Evolutionary conservation across 2,113 vertebrate genomes (phyloP).

Genomic region (Campylomormyrus tamandua): DNA sequence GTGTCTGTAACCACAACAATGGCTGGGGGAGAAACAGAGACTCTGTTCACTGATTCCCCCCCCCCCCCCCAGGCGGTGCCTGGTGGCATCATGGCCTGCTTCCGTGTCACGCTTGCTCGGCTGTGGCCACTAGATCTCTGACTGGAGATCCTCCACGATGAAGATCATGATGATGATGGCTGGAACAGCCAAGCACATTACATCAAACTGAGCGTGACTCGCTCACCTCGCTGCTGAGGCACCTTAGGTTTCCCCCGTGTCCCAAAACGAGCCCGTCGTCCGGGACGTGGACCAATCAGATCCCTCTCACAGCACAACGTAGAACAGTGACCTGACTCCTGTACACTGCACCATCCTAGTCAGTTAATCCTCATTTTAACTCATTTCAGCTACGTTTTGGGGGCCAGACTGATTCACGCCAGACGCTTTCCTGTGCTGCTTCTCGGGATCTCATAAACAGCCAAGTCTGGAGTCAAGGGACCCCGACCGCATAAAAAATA

Average conservation of each 20-base stretch:
- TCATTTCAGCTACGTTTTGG: neutral
- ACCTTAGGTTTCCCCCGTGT: neutral
- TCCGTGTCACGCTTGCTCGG: neutral
- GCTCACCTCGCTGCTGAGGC: neutral
- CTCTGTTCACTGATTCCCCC: neutral
- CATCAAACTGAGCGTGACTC: neutral
- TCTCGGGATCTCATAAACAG: neutral
- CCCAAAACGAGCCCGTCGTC: neutral
- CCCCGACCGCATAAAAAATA: neutral
- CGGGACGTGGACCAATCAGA: neutral
- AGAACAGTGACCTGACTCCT: neutral
- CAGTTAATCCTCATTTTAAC: neutral
- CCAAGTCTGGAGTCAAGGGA: neutral
- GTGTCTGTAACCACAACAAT: conserved; percentile 16
- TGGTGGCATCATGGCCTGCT: neutral
- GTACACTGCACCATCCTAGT: neutral
- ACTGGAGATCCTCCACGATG: neutral
- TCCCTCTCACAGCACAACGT: neutral
- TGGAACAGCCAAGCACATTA: neutral
- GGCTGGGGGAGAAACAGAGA: neutral
- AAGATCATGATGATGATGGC: neutral
- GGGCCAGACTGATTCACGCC: neutral
- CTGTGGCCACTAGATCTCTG: neutral
- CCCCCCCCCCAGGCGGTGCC: neutral
- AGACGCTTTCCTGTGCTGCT: neutral